These are phyloP conservation scores for Augiades crinisus DNA, from an alignment of 2,888 invertebrate genomes.

Conservation along the genomic window DNA sequence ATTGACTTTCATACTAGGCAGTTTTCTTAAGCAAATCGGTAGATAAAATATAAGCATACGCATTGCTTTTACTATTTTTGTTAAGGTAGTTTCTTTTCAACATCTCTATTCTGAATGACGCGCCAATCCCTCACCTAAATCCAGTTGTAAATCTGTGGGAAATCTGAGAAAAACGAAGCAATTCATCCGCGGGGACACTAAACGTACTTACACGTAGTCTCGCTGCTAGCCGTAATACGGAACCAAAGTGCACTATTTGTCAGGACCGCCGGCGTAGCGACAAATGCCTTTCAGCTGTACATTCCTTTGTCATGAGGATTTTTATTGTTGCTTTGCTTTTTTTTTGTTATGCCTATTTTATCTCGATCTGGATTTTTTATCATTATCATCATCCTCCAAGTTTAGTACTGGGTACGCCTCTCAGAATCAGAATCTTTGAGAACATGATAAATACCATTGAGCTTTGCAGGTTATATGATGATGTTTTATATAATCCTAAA, in stretches of 20 bases:
- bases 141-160: not conserved
- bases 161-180: constrained; percentile 1
- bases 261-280: constrained; percentile 7
- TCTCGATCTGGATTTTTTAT: not conserved
- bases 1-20: no score
- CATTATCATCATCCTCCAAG: no score
- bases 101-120: not conserved
- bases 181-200: not conserved
- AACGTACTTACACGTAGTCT: not conserved
- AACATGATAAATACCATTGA: no score
- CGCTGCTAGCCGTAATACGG: constrained; percentile 4
- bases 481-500: no score
- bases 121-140: not conserved
- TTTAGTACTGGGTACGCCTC: no score
- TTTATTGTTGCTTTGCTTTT: not conserved
- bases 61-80: not conserved
- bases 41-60: no score
- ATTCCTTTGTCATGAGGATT: not conserved
- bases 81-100: not conserved
- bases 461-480: no score
- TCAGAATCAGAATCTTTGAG: no score
- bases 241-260: constrained; percentile 19
- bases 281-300: constrained; percentile 5
- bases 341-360: not conserved
- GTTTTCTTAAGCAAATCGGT: no score